Conservation (phyloP, 1,140 invertebrate species). For the Drosophila pachea region DNA sequence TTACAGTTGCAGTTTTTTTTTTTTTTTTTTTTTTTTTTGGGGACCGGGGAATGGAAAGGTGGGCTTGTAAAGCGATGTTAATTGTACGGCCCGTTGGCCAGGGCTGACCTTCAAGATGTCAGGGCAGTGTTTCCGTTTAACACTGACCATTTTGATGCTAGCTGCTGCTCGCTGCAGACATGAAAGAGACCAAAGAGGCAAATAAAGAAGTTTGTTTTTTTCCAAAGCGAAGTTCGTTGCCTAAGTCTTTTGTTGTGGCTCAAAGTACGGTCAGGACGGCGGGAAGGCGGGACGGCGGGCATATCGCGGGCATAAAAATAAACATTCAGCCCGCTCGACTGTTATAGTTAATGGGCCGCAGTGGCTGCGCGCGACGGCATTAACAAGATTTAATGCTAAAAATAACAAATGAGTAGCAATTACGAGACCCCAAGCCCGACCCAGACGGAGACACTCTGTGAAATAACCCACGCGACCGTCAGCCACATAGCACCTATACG, state of each 20-base stretch:
- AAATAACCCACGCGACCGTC: constrained; percentile 68
- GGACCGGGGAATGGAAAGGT: too few relatives aligned
- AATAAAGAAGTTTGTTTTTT: too few relatives aligned
- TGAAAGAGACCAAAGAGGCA: constrained; percentile 3
- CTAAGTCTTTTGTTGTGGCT: constrained; percentile 69
- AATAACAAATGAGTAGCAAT: constrained; percentile 73
- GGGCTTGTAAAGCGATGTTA: constrained; percentile 24
- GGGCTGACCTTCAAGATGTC: constrained; percentile 41
- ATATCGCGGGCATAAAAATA: constrained; percentile 51
- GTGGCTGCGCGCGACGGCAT: constrained; percentile 43
- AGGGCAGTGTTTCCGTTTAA: constrained; percentile 17
- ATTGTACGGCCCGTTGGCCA: constrained; percentile 29
- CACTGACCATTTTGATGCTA: constrained; percentile 4
- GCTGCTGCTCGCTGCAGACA: constrained; percentile 7
- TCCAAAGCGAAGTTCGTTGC: constrained; percentile 57
- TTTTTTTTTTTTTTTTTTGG: constrained; percentile 3
- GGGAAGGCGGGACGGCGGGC: constrained; percentile 38
- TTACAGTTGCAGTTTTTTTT: constrained; percentile 16
- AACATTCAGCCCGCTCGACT: constrained; percentile 33
- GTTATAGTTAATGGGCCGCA: constrained; percentile 47
- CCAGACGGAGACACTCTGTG: constrained; percentile 26
- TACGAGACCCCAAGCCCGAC: constrained; percentile 35
- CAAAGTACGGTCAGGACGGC: background rate
- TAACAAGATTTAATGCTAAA: constrained; percentile 59
- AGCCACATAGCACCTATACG: constrained; percentile 47